phyloP scores from a whole-genome alignment of 2,797 vertebrate genomes.

The Aythya fuligula region DNA sequence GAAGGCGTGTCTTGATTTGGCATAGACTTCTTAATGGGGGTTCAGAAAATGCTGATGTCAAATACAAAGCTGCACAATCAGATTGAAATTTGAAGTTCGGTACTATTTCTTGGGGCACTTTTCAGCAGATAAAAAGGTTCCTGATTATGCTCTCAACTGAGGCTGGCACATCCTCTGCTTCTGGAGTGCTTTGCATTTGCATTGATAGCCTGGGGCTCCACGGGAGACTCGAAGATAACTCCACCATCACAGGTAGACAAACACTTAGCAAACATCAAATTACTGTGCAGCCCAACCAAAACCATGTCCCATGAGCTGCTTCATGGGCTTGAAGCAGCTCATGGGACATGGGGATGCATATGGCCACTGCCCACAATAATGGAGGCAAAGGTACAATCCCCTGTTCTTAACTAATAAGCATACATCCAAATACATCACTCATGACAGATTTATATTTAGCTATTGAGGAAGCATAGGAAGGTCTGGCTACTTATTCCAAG shows the following conservation, averaged over 20 bases:
- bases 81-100: not conserved
- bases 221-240: not conserved
- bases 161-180: not conserved
- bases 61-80: not conserved
- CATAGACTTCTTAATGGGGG: not conserved
- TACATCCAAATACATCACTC: not conserved
- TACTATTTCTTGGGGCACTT: not conserved
- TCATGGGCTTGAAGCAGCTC: not conserved
- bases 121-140: not conserved
- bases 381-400: accelerated
- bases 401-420: not conserved
- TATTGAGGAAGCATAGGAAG: not conserved
- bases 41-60: not conserved
- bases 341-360: not conserved
- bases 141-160: not conserved
- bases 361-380: not conserved
- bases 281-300: not conserved
- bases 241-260: not conserved
- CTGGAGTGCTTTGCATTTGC: not conserved
- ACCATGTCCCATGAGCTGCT: not conserved
- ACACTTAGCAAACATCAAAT: not conserved
- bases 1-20: not conserved
- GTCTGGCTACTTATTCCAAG: not conserved
- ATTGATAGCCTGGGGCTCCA: not conserved
- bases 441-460: not conserved